Evolutionary conservation across 2,797 vertebrate genomes (phyloP).

Genomic region (Babyrousa celebensis): DNA sequence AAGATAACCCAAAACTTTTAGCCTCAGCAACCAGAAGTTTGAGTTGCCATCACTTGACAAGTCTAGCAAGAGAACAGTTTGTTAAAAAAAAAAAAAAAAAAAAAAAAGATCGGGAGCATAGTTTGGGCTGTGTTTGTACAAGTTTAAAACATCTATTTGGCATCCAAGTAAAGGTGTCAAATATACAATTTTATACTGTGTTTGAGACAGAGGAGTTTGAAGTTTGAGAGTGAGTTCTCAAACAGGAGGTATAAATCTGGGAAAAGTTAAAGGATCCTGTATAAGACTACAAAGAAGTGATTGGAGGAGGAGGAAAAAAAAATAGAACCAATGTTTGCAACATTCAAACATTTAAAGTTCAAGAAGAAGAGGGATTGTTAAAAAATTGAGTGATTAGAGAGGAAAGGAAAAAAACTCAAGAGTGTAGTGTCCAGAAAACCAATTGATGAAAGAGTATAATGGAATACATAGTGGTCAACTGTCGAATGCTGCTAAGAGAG

Average conservation of each 20-base stretch:
- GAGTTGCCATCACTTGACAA: neutral
- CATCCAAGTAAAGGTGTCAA: neutral
- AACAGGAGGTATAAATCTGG: neutral
- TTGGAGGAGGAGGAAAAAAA: neutral
- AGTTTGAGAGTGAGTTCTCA: neutral
- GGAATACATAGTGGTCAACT: neutral
- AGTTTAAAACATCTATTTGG: neutral
- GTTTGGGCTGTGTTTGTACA: neutral
- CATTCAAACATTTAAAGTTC: neutral
- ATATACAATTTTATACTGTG: neutral
- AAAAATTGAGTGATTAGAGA: neutral
- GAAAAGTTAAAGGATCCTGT: neutral
- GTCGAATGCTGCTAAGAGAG: neutral
- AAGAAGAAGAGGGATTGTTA: neutral
- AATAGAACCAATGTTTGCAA: neutral
- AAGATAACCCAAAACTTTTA: conserved; percentile 13
- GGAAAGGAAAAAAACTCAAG: neutral
- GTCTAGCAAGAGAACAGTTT: neutral
- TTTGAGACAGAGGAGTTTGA: neutral
- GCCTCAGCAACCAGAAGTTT: neutral
- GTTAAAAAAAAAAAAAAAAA: conserved; percentile 27
- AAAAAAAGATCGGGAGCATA: neutral
- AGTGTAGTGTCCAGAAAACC: neutral
- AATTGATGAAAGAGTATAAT: neutral
- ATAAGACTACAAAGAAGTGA: neutral